Evolutionary conservation across 2,113 vertebrate genomes (phyloP), one percentile per base, ranked within the genome.

Genomic region (Labrus mixtus): DNA sequence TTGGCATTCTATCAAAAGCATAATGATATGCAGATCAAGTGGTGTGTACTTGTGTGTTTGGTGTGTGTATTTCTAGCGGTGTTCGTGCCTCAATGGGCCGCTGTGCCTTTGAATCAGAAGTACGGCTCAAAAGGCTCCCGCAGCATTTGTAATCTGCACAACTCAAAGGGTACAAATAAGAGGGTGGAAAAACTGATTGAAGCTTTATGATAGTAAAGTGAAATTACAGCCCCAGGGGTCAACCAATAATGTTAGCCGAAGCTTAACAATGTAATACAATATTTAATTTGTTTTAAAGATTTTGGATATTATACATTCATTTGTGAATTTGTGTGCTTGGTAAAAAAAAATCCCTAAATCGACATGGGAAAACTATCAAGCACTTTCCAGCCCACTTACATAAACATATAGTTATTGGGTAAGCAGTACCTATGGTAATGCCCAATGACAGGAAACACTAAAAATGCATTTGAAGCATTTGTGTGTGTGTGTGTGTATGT

Each of bases 11-110:
- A 90, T 90, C 92, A 91, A 92, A 83, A 81, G 81, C 60, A 73
- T 88, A 92, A 91, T 91, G 77, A 90, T 87, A 92, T 92, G 91
- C 82, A 92, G 87, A 93, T 93, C 80, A 85, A 90, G 90, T 83
- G 66, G 79, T 53, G 75, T 71, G 73, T 79, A 29, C 43, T 65
- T 20, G 74, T 63, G 81, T 73, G 58, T 81, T 43, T 85, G 58
- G 62, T 56, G 76, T 68, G 78, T 78, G 71, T 33, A 37, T 58
- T 51, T 77, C 75, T 68, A 71, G 33, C 77, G 61, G 72, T 25
- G 81, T 59, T 73, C 56, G 66, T 70, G 83, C 79, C 74, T 90
- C 88, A 83, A 86, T 86, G 85, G 85, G 63, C 68, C n/a, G 7
- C 33, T 78, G 73, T 84, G 78, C 78, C 83, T 89, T 90, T 90